Conservation (phyloP, 1,140 invertebrate genomes). For the Drosophila auraria region DNA sequence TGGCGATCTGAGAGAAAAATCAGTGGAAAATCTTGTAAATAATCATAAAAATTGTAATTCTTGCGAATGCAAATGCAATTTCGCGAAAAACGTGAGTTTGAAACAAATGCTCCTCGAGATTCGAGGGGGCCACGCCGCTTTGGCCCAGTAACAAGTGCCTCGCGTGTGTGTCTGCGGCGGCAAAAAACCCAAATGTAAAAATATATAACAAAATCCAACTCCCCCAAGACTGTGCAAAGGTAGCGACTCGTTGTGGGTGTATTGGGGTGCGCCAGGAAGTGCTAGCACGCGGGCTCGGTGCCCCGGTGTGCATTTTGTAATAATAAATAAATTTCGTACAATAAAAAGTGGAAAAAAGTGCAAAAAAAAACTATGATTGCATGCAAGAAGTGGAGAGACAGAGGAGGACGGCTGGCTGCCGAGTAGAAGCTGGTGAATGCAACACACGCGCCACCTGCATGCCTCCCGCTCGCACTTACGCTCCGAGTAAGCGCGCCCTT, state of each 20-base stretch:
- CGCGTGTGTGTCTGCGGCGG: slow-evolving; percentile 76
- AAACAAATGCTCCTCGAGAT: slow-evolving; percentile 29
- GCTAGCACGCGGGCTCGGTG: background rate
- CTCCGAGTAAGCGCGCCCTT: slow-evolving; percentile 70
- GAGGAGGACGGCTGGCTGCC: slow-evolving; percentile 47
- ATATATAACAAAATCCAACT: slow-evolving; percentile 71
- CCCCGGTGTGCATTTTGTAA: slow-evolving; percentile 55
- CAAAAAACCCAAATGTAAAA: slow-evolving; percentile 75
- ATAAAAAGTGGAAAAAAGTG: slow-evolving; percentile 76
- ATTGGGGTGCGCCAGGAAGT: slow-evolving; percentile 8
- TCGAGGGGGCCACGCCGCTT: slow-evolving; percentile 9
- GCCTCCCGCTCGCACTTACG: slow-evolving; percentile 64
- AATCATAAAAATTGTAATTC: slow-evolving; percentile 73
- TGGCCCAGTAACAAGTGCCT: slow-evolving; percentile 42
- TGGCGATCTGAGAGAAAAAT: slow-evolving; percentile 45
- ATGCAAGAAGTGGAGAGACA: slow-evolving; percentile 41
- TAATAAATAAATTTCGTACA: slow-evolving; percentile 76
- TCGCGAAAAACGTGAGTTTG: slow-evolving; percentile 65
- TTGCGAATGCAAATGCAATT: slow-evolving; percentile 65
- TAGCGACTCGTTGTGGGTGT: slow-evolving; percentile 39
- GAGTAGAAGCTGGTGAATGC: slow-evolving; percentile 61
- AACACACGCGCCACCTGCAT: slow-evolving; percentile 69
- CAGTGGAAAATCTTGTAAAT: slow-evolving; percentile 77
- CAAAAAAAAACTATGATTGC: slow-evolving; percentile 73
- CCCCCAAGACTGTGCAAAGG: slow-evolving; percentile 58